Conservation (phyloP, 2,113 vertebrate species). For the Fulica atra region DNA sequence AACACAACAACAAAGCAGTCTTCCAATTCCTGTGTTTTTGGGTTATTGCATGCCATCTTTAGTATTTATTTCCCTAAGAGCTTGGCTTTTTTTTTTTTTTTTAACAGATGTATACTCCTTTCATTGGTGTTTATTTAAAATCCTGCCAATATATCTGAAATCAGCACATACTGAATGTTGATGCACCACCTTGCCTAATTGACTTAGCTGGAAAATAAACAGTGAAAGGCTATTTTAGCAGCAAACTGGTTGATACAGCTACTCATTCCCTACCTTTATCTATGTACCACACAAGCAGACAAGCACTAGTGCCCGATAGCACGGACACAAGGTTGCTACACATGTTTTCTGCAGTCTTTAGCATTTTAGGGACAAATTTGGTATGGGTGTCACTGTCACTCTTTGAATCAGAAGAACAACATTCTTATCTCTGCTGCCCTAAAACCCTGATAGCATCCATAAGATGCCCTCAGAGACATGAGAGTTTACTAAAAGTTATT, state of each 20-base stretch:
- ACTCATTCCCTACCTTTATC: constrained; percentile 70
- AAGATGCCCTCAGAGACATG: neutral
- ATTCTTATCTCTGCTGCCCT: neutral
- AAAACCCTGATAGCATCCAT: neutral
- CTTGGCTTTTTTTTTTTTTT: neutral
- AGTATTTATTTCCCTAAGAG: constrained; percentile 51
- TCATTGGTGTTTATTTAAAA: constrained; percentile 39
- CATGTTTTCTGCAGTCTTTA: neutral
- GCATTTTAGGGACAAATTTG: neutral
- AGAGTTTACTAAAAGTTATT: neutral
- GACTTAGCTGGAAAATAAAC: constrained; percentile 72
- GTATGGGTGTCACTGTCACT: neutral
- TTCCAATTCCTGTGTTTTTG: constrained; percentile 28
- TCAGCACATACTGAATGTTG: constrained; percentile 16
- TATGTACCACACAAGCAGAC: constrained; percentile 43
- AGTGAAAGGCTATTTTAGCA: constrained; percentile 52
- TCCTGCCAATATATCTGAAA: constrained; percentile 42
- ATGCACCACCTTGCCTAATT: constrained; percentile 61
- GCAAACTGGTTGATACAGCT: constrained; percentile 58
- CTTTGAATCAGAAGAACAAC: neutral
- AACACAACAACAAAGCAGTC: neutral
- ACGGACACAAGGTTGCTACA: neutral
- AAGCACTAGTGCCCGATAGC: neutral
- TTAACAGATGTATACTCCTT: constrained; percentile 21
- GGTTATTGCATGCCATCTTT: neutral